Evolutionary conservation across 1,140 invertebrate genomes (phyloP).

Genomic region (Araneus ventricosus): DNA sequence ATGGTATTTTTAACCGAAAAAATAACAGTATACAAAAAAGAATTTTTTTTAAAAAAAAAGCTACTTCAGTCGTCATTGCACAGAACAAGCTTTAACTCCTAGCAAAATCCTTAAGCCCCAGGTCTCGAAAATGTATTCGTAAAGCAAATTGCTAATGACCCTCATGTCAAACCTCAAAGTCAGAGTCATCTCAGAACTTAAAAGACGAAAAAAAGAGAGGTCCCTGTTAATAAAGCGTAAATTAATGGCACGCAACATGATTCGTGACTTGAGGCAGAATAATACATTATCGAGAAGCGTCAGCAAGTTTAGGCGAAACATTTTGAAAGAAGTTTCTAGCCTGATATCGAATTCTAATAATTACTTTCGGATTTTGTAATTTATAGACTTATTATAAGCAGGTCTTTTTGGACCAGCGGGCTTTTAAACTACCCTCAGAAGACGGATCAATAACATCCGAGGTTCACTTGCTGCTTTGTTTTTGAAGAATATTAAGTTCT

Average conservation of each 20-base stretch:
- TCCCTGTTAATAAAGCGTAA: conserved; percentile 40
- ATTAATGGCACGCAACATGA: conserved; percentile 51
- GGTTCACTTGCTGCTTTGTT: not conserved
- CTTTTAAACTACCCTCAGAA: conserved; percentile 29
- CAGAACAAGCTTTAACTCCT: not conserved
- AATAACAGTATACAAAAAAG: too few species aligned
- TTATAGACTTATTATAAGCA: conserved; percentile 59
- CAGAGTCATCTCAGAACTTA: conserved; percentile 1
- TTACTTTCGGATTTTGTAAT: conserved; percentile 67
- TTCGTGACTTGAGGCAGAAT: conserved; percentile 51
- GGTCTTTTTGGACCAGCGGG: conserved; percentile 38
- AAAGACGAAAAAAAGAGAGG: not conserved
- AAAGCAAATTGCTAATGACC: not conserved
- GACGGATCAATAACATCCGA: not conserved
- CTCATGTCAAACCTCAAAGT: not conserved
- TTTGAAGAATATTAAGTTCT: not conserved
- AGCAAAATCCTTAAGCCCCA: not conserved
- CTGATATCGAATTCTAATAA: conserved; percentile 75
- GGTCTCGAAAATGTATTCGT: not conserved
- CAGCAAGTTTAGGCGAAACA: conserved; percentile 37
- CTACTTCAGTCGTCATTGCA: too few species aligned
- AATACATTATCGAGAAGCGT: conserved; percentile 58
- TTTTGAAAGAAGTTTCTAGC: conserved; percentile 63
- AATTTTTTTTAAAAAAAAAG: too few species aligned
- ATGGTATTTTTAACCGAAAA: too few species aligned